Evolutionary conservation across 2,888 invertebrate species (phyloP).

Genomic region (Drosophila mulleri): DNA sequence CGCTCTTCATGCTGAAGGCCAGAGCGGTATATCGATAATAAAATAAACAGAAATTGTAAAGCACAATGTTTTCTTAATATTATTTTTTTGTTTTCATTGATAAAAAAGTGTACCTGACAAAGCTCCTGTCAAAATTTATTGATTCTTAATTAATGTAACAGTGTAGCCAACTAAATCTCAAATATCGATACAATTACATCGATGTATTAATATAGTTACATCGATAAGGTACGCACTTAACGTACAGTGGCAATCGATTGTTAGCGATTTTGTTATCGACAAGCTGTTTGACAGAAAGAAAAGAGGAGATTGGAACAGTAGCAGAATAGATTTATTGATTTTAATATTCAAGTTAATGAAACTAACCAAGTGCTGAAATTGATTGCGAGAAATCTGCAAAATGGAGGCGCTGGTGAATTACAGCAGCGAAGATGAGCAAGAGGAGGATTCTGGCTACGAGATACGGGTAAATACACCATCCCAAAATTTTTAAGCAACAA

Average conservation of each 20-base stretch:
- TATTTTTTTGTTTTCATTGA: background rate
- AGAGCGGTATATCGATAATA: background rate
- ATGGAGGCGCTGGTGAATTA: constrained; percentile 93
- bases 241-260: background rate
- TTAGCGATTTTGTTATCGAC: constrained; percentile 11
- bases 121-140: background rate
- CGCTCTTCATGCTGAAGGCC: too few species aligned
- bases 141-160: background rate
- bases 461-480: constrained; percentile 82
- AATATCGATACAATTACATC: constrained; percentile 17
- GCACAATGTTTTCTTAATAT: background rate
- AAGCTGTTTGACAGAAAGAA: constrained; percentile 21
- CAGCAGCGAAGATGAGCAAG: constrained; percentile 92
- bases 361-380: constrained; percentile 10
- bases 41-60: too few species aligned
- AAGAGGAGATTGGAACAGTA: constrained; percentile 28
- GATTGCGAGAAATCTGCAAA: constrained; percentile 13
- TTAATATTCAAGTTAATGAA: constrained; percentile 30
- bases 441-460: constrained; percentile 81
- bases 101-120: background rate
- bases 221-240: background rate
- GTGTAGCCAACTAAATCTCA: background rate
- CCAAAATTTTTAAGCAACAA: constrained; percentile 1
- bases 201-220: background rate
- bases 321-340: constrained; percentile 56